phyloP scores from a whole-genome alignment of 2,797 vertebrate genomes.

The Sarcophilus harrisii region DNA sequence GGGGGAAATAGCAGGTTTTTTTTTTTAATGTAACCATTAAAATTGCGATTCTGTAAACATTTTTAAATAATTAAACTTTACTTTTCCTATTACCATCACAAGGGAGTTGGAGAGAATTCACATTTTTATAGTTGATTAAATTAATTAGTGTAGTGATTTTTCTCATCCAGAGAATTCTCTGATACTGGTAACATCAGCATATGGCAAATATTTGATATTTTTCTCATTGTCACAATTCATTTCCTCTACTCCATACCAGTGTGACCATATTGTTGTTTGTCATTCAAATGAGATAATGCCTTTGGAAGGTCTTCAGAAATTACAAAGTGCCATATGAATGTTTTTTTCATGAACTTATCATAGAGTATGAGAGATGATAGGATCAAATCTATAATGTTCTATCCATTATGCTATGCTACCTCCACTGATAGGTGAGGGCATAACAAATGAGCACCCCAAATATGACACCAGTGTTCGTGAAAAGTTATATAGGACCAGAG shows the following conservation, averaged over 20 bases:
- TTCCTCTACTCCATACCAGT: not conserved
- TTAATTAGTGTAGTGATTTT: not conserved
- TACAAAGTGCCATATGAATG: not conserved
- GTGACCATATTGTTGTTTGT: not conserved
- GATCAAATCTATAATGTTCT: not conserved
- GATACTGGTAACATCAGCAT: not conserved
- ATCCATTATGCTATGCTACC: not conserved
- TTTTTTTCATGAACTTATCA: not conserved
- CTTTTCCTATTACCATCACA: not conserved
- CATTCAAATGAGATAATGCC: not conserved
- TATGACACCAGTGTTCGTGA: not conserved
- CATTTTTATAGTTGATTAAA: not conserved
- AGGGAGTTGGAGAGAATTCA: not conserved
- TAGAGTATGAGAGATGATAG: not conserved
- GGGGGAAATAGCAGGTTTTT: not conserved
- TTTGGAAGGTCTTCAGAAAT: not conserved
- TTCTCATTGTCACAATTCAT: not conserved
- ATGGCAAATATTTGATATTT: not conserved
- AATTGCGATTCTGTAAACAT: not conserved
- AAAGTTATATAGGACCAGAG: not conserved
- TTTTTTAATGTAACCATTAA: not conserved
- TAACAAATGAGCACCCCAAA: not conserved
- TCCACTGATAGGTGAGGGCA: not conserved
- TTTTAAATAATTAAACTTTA: not conserved
- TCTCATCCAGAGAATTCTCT: not conserved